Base-by-base conservation (phyloP, 2,113 vertebrate genomes). In the Geococcyx californianus region DNA sequence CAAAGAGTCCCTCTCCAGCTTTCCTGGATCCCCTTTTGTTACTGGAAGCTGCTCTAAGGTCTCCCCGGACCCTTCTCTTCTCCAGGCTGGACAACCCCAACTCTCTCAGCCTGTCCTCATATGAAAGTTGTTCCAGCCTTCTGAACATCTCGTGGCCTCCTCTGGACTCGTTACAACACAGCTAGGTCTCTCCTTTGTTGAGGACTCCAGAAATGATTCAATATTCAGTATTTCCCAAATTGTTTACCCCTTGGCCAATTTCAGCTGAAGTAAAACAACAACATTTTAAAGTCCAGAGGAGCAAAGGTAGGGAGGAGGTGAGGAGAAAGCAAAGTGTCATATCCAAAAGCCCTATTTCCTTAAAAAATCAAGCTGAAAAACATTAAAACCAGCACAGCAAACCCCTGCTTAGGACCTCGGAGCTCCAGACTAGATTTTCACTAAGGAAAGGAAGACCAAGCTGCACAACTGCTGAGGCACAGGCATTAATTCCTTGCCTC, bases 141-240 rank as follows among this genome's bases (percentile, higher is more conserved):
- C 18, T 10, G 11, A 20, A 47, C 18, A 21, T 23, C 20, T 47
- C 11, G 47, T 47, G 47, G 47, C 20, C 47, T 47, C 47, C 11
- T 47, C 19, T 47, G 47, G 47, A 47, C 47, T 47, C 19, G 20
- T 47, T 47, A 7, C 47, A 47, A 47, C 47, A 47, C 11, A 47
- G 20, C 17, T 47, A 20, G 10, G 20, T 21, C 47, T 18, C 23
- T 10, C 47, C 47, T 47, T 8, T 21, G 11, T 21, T 47, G 47
- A 47, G 47, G 47, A 10, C 47, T 47, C 8, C 47, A 47, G 45
- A 47, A 47, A 19, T 47, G 47, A 47, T 47, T 47, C 47, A 47
- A 23, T 47, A 19, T 47, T 52, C 4, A 3, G 0, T 14, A 4
- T 16, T 33, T 51, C 34, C 10, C 1, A 2, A 16, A 26, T 6